Evolutionary conservation across 1,140 invertebrate genomes (phyloP), one percentile per base, ranked within the genome.

Genomic region (Holcopasites calliopsidis): DNA sequence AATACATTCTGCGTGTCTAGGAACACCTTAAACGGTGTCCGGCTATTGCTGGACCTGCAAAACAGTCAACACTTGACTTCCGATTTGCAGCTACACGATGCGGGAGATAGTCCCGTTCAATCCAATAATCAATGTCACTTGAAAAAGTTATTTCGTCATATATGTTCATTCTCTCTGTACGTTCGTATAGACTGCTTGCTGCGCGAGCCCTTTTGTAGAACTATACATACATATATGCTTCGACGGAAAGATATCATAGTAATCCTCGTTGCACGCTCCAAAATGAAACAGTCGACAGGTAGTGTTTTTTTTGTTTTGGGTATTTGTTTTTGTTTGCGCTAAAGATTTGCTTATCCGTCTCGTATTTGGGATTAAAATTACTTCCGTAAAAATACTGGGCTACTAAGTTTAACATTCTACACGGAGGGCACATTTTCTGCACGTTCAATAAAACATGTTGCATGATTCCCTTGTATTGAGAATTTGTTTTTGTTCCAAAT

Each of bases 21-120:
- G 66, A 86, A 88, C 77, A 85, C 74, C 84, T 79, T 88, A 87
- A 88, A 85, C 68, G 86, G 57, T 79, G 80, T 87, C 85, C 79
- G 79, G 62, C 66, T 72, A 70, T 58, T 88, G 85, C 79, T 65
- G 82, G 80, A 91, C 89, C 89, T 91, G 88, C 54, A 91, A 90
- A 90, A 90, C 75, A 90, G 84, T 87, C 82, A 83, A 83, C 83
- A 83, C 85, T 90, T 90, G 84, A 88, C 87, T 88, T 78, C 54
- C 71, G 54, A 77, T 77, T 77, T 83, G 73, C 44, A 81, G 52
- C 23, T 77, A 55, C 49, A 61, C 23, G 38, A 60, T 58, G 57
- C 50, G 35, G 52, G 8, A 65, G 54, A 61, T 64, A 44, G 55
- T 69, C 70, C 42, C 52, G 50, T 77, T 82, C 26, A 52, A 78